Evolutionary conservation across 2,888 invertebrate genomes (phyloP), one percentile per base, ranked within the genome.

Genomic region (Bursaphelenchus okinawaensis): DNA sequence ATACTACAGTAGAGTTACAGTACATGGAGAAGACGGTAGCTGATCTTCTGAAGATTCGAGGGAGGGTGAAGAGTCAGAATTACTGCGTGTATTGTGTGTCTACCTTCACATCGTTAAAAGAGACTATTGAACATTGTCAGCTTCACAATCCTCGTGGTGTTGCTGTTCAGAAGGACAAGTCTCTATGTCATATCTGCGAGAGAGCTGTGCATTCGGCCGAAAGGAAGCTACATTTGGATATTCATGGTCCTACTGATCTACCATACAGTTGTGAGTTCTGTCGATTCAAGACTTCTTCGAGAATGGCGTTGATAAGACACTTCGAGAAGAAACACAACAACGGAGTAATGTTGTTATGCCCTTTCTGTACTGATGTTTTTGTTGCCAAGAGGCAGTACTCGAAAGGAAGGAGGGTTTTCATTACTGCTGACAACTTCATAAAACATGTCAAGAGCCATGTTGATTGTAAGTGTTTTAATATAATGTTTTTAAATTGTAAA

Each of bases 231-330:
- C 62, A 54, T 19, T 24, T 31, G 7, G 60, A 69, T 9, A 31
- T 55, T 4, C 69, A 68, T 20, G 62, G 60, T 16, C 20, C 19
- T 3, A 19, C 40, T 12, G 68, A 62, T 23, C 20, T 68, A 24
- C 68, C 68, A 8, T 68, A 40, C 29, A 51, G 54, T 22, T 68
- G 68, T 51, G 50, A 55, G 50, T 51, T 24, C 20, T 68, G 68
- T 40, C 67, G 62, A 29, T 68, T 52, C 54, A 55, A 67, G 54
- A 40, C 27, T 26, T 56, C 52, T 27, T 55, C 55, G 7, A 23
- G 61, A 26, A 20, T 26, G 8, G 52, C 56, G 16, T 40, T 68
- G 16, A 22, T 68, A 27, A 28, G 51, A 9, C 68, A 68, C 26
- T 68, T 63, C 22, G 66, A 52, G 26, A 54, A 62, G 50, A 26